Base-by-base conservation (phyloP, 2,888 invertebrate genomes). In the Aplocera efformata region DNA sequence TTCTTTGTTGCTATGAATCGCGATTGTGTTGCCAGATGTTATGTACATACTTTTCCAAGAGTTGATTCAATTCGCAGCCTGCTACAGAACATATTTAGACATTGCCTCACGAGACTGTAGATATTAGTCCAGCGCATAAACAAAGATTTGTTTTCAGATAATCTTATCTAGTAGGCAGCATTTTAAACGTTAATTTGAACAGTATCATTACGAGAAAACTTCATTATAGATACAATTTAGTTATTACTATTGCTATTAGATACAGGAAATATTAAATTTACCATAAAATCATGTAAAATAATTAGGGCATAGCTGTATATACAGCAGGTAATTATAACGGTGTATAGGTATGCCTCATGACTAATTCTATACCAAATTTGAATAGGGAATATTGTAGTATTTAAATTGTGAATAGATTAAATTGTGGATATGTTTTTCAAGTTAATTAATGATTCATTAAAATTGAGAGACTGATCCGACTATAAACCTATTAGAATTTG, bases 1-100 rank as follows among this genome's bases (percentile, higher is more conserved):
- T 69, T 81, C 83, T 79, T 84, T 83, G 83, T 86, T 76, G 76
- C 75, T 73, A 71, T 84, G 80, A 83, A 81, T 76, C 68, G 78
- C 73, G 71, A 66, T 78, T 83, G 79, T 81, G 67, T 72, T 66
- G 67, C 70, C 77, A 78, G 67, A 74, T 79, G 76, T 69, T 67
- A 36, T 42, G 27, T 49, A 36, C 28, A 29, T n/a, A 35, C 36
- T 40, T 45, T 45, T 45, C 45, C 40, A 22, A 26, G 36, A 40
- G 45, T 30, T 40, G 36, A 40, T 45, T 45, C 36, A 45, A 30
- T 26, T 33, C 28, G n/a, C 26, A 30, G 28, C 10, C 21, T 21
- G 34, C 31, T 41, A 40, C 9, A 30, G 36, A 9, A 29, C 32
- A 32, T 33, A 45, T 32, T 45, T 39, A 44, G 32, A 30, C 20